These are phyloP conservation scores for Leptinotarsa undecemlineata DNA, from an alignment of 1,140 invertebrate genomes.

Conservation along the genomic window DNA sequence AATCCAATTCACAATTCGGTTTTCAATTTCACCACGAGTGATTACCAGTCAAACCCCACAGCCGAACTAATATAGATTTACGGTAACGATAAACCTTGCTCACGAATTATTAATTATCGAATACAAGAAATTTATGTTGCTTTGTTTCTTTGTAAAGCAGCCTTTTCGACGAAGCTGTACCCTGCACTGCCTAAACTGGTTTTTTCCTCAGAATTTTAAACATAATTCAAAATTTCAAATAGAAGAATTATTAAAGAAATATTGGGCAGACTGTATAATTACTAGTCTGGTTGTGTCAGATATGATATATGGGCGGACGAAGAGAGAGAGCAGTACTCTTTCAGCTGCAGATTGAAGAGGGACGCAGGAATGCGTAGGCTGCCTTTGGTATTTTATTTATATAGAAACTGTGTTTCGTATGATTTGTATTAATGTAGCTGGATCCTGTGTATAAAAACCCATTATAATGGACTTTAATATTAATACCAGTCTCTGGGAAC, in stretches of 20 bases:
- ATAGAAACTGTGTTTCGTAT: slow-evolving; percentile 30
- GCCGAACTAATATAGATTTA: slow-evolving; percentile 30
- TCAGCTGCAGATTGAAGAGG: background rate
- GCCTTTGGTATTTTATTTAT: slow-evolving; percentile 30
- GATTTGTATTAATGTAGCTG: slow-evolving; percentile 28
- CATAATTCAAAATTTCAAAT: slow-evolving; percentile 32
- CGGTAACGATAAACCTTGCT: slow-evolving; percentile 24
- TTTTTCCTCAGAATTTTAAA: slow-evolving; percentile 32
- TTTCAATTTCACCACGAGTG: slow-evolving; percentile 8
- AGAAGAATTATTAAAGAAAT: slow-evolving; percentile 33
- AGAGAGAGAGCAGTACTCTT: slow-evolving; percentile 12
- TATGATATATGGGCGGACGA: slow-evolving; percentile 27
- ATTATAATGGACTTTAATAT: slow-evolving; percentile 27
- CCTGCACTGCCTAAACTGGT: slow-evolving; percentile 24
- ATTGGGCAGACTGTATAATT: slow-evolving; percentile 33
- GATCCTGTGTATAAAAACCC: slow-evolving; percentile 23
- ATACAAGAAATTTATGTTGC: slow-evolving; percentile 26
- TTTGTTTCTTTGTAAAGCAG: slow-evolving; percentile 18
- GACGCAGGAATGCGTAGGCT: slow-evolving; percentile 18
- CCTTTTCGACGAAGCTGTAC: slow-evolving; percentile 25
- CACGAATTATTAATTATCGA: slow-evolving; percentile 30
- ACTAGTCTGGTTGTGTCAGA: slow-evolving; percentile 32
- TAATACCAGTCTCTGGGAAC: slow-evolving; percentile 25
- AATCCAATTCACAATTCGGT: slow-evolving; percentile 1
- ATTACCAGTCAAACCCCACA: slow-evolving; percentile 29